These are phyloP conservation scores for Molossus alvarezi DNA, from an alignment of 2,797 vertebrate species.

Conservation along the genomic window DNA sequence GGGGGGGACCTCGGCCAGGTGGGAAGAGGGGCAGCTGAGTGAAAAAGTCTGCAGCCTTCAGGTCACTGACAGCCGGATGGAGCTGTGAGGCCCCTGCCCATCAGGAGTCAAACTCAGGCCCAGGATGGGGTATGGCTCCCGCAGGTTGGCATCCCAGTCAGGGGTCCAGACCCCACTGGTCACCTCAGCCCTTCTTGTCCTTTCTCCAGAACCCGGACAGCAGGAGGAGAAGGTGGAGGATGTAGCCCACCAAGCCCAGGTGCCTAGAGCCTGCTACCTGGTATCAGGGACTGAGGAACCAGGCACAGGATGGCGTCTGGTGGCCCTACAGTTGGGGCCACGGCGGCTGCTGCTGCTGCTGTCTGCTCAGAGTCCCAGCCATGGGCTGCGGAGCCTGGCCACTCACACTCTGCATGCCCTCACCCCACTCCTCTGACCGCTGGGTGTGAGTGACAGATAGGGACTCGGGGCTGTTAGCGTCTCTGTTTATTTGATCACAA, in stretches of 20 bases:
- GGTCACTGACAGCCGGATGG: background rate
- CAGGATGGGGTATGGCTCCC: background rate
- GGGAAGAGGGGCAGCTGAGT: background rate
- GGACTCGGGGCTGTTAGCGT: background rate
- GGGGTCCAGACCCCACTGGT: background rate
- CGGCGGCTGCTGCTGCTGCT: conserved; percentile 92
- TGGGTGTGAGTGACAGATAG: background rate
- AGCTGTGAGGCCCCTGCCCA: rapidly evolving
- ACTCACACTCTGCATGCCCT: conserved; percentile 91
- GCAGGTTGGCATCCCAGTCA: background rate
- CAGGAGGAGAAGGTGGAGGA: conserved; percentile 92
- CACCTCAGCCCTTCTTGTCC: background rate
- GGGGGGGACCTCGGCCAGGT: background rate
- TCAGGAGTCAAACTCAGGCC: background rate
- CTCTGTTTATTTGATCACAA: conserved; percentile 86
- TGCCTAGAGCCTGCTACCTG: conserved; percentile 94
- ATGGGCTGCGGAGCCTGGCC: conserved; percentile 92
- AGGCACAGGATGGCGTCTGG: conserved; percentile 92
- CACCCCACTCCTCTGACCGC: conserved; percentile 74
- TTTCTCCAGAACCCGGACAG: conserved; percentile 69
- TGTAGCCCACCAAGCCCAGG: conserved; percentile 89
- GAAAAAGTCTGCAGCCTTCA: background rate
- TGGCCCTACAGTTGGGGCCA: conserved; percentile 91
- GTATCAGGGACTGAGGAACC: conserved; percentile 86
- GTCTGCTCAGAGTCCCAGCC: conserved; percentile 92